Evolutionary conservation across 2,888 invertebrate species (phyloP).

Genomic region (Troides helena): DNA sequence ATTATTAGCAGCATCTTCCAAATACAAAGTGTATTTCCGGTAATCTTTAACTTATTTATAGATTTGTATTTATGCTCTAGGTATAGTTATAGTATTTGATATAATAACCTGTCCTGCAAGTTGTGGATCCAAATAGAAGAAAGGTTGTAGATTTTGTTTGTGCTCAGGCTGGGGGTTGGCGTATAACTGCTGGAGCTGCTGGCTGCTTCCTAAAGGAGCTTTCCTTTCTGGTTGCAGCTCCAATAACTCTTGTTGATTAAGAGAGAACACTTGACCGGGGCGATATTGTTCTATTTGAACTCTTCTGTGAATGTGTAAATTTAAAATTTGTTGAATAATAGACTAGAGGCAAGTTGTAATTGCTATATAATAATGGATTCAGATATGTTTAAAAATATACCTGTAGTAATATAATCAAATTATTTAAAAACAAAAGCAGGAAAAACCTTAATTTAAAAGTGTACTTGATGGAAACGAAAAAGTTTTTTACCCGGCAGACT

Average conservation of each 20-base stretch:
- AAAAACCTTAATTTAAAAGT: not conserved
- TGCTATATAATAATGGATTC: not conserved
- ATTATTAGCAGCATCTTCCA: not conserved
- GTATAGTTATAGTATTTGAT: not conserved
- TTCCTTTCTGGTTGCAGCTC: conserved; percentile 71
- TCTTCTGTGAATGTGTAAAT: conserved; percentile 44
- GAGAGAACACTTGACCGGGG: conserved; percentile 71
- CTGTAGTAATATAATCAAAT: not conserved
- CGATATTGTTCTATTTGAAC: conserved; percentile 61
- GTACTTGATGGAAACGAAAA: not conserved
- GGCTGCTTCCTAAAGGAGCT: conserved; percentile 52
- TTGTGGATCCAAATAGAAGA: conserved; percentile 67
- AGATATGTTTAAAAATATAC: not conserved
- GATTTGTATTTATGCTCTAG: not conserved
- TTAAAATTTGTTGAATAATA: not conserved
- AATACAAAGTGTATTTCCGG: not conserved
- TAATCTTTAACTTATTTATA: not conserved
- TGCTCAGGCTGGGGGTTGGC: conserved; percentile 59
- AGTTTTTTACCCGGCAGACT: conserved; percentile 48
- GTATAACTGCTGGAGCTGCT: conserved; percentile 52
- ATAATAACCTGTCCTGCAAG: conserved; percentile 55
- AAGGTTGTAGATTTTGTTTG: conserved; percentile 63
- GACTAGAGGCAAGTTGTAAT: not conserved
- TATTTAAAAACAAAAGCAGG: not conserved
- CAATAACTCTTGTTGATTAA: conserved; percentile 65